These are phyloP conservation scores for Diadromus collaris DNA, from an alignment of 2,888 invertebrate genomes.

Conservation along the genomic window DNA sequence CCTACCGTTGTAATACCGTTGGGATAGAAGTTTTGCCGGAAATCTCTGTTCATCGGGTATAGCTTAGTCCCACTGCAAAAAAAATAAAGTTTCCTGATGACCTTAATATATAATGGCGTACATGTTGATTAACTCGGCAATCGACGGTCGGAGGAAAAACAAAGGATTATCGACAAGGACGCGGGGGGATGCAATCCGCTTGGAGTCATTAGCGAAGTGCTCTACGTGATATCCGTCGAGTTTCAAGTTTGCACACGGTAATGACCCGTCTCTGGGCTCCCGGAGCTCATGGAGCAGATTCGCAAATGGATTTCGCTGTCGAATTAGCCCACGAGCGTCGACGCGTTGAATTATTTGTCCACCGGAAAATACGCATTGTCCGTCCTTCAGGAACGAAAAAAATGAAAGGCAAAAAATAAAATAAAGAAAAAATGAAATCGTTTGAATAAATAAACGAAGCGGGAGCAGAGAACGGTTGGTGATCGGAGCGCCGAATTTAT, in stretches of 20 bases:
- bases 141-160: neutral
- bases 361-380: neutral
- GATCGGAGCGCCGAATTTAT: conserved; percentile 24
- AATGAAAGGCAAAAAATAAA: neutral
- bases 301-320: neutral
- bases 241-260: neutral
- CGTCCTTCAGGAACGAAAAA: neutral
- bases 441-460: neutral
- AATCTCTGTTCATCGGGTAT: neutral
- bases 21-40: neutral
- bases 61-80: neutral
- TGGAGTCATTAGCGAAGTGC: neutral
- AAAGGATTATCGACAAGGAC: neutral
- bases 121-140: neutral
- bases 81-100: neutral
- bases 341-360: neutral
- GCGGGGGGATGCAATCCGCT: neutral
- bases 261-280: neutral
- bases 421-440: neutral
- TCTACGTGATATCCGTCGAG: neutral
- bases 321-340: neutral
- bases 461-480: no score
- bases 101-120: neutral
- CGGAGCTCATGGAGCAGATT: neutral
- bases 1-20: no score